Conservation (phyloP, 2,113 vertebrate species). For the Myrmecophaga tridactyla region DNA sequence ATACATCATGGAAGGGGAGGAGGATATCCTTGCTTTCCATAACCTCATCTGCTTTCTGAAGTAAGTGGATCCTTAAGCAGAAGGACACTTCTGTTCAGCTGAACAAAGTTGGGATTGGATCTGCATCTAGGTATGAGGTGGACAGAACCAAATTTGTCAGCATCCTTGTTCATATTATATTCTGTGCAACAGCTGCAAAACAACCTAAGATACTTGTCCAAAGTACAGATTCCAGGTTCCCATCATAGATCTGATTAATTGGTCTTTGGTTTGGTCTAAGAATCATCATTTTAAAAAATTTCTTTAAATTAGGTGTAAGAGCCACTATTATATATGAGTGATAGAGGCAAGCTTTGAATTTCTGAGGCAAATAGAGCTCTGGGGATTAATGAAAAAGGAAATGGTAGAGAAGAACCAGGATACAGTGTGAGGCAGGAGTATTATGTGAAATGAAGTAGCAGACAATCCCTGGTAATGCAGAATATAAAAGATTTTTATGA, state of each 20-base stretch:
- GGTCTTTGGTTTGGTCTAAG: neutral
- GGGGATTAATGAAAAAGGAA: neutral
- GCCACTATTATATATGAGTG: neutral
- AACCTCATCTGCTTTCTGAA: neutral
- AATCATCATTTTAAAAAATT: neutral
- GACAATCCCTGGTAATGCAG: neutral
- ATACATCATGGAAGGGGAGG: neutral
- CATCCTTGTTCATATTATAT: neutral
- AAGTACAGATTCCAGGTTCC: neutral
- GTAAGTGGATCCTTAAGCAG: neutral
- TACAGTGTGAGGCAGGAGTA: neutral
- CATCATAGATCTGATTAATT: neutral
- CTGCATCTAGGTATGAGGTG: neutral
- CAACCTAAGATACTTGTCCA: neutral
- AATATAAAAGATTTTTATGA: neutral
- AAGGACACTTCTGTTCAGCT: neutral
- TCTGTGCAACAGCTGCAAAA: neutral
- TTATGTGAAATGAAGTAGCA: neutral
- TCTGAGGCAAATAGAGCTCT: neutral
- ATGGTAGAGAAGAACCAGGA: neutral
- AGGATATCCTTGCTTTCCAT: neutral
- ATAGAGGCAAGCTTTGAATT: neutral
- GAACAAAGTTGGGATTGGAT: neutral
- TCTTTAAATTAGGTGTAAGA: neutral
- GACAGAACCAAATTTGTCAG: neutral